These are phyloP conservation scores for Sebastes minor DNA, from an alignment of 2,797 vertebrate genomes.

Conservation along the genomic window DNA sequence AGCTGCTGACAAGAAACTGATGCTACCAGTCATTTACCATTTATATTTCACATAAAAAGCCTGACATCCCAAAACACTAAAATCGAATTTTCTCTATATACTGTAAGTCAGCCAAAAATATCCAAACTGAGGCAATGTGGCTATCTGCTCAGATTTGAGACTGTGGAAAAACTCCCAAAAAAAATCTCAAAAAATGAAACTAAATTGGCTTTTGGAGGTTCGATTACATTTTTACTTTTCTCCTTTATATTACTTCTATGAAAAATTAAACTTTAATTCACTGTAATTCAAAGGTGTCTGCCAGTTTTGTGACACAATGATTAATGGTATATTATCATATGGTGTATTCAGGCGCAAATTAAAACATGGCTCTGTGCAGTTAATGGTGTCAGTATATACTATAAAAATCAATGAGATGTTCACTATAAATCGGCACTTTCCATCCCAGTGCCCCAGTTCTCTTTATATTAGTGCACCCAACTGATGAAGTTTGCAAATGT, in stretches of 20 bases:
- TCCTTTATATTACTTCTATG: conserved; percentile 2
- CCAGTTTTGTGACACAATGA: conserved; percentile 27
- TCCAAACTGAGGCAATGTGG: background rate
- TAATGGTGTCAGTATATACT: conserved; percentile 25
- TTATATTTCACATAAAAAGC: conserved; percentile 14
- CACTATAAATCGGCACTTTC: conserved; percentile 41
- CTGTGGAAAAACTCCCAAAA: background rate
- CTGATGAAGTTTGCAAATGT: background rate
- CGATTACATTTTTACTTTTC: conserved; percentile 14
- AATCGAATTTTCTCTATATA: conserved; percentile 7
- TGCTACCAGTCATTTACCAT: conserved; percentile 7
- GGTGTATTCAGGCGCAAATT: background rate
- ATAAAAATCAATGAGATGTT: conserved; percentile 37
- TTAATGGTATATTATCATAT: conserved; percentile 14
- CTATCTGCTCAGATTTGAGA: conserved; percentile 11
- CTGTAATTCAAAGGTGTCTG: conserved; percentile 10
- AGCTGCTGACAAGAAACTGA: conserved; percentile 19
- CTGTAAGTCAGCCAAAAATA: background rate
- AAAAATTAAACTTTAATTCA: conserved; percentile 20
- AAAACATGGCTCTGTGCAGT: background rate
- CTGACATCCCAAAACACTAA: background rate
- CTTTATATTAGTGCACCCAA: background rate
- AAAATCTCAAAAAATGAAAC: conserved; percentile 1
- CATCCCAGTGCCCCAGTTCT: background rate
- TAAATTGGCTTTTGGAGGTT: background rate